Conservation (phyloP, 1,140 invertebrate species). For the Ceratina calcarata region DNA sequence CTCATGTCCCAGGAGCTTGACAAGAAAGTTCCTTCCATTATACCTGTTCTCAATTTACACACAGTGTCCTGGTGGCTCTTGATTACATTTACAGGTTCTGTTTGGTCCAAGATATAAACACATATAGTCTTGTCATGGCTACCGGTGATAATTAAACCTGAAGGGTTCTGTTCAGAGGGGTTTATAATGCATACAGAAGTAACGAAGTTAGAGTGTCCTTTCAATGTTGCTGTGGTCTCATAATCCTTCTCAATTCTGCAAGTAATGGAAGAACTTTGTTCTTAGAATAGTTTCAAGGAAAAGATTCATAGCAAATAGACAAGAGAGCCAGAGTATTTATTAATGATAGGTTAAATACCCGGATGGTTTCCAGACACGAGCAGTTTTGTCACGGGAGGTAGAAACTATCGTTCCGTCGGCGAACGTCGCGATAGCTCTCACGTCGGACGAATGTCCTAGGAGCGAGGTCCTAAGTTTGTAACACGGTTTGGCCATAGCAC, state of each 20-base stretch:
- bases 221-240: slow-evolving; percentile 84
- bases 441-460: slow-evolving; percentile 91
- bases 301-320: too few species aligned
- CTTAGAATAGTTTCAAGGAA: neutral
- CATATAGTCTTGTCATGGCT: slow-evolving; percentile 93
- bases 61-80: slow-evolving; percentile 91
- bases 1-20: slow-evolving; percentile 96
- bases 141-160: slow-evolving; percentile 92
- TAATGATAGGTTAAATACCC: slow-evolving; percentile 81
- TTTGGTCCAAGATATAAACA: slow-evolving; percentile 85
- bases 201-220: slow-evolving; percentile 93
- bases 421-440: slow-evolving; percentile 86
- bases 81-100: slow-evolving; percentile 84
- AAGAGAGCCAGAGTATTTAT: neutral
- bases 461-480: slow-evolving; percentile 90
- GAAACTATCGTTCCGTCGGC: slow-evolving; percentile 88
- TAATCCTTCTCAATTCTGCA: slow-evolving; percentile 82
- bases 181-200: slow-evolving; percentile 88
- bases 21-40: slow-evolving; percentile 81
- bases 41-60: slow-evolving; percentile 83
- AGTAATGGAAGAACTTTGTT: slow-evolving; percentile 36
- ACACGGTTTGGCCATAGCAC: slow-evolving; percentile 34
- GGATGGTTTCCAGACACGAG: slow-evolving; percentile 90
- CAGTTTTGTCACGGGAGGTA: slow-evolving; percentile 92
- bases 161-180: slow-evolving; percentile 84